Conservation (phyloP, 1,140 invertebrate genomes). For the silkworm (Bombyx mori) region ASM3026992v2 NC_085121.1:10140501-10141000, state of each 20-base stretch:
- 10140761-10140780: conserved; percentile 68
- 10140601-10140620: no score
- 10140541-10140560: no score
- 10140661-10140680: conserved; percentile 63
- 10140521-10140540: no score
- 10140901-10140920: conserved; percentile 49
- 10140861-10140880: conserved; percentile 35
- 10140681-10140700: conserved; percentile 60
- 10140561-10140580: no score
- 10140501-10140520: no score
- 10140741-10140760: conserved; percentile 54
- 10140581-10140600: no score
- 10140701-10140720: conserved; percentile 39
- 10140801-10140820: conserved; percentile 52
- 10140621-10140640: no score
- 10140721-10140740: conserved; percentile 34
- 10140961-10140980: conserved; percentile 66
- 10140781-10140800: conserved; percentile 50
- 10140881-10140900: conserved; percentile 26
- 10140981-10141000: conserved; percentile 66
- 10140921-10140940: conserved; percentile 23
- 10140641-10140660: not conserved
- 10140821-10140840: conserved; percentile 66
- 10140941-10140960: conserved; percentile 57
- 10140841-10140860: conserved; percentile 47